Conservation (phyloP, 2,113 vertebrate species). For the Menura novaehollandiae region DNA sequence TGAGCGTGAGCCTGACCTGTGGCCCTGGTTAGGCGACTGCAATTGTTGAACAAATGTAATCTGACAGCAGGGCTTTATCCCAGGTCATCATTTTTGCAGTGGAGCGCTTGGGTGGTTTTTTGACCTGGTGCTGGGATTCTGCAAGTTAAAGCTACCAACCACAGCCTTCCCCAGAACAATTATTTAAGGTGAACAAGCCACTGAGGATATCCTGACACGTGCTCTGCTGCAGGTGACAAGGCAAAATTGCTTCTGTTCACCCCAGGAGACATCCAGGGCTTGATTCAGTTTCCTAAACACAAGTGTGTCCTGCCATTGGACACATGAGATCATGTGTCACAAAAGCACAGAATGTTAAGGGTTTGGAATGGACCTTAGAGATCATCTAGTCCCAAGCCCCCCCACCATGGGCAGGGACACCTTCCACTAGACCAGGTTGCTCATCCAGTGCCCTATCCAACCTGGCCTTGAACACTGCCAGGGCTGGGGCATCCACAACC, state of each 20-base stretch:
- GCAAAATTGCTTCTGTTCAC: background rate
- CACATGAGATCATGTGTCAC: background rate
- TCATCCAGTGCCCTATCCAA: background rate
- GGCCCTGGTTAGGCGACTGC: background rate
- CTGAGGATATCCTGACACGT: background rate
- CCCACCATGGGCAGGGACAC: background rate
- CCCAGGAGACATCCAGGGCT: background rate
- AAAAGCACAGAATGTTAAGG: background rate
- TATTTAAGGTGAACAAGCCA: background rate
- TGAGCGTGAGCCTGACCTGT: background rate
- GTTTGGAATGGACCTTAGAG: background rate
- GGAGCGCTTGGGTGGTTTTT: background rate
- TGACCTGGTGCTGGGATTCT: background rate
- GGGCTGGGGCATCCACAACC: background rate
- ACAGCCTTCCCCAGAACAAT: background rate
- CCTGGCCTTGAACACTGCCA: background rate
- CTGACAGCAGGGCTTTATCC: slow-evolving; percentile 10
- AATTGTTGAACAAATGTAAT: background rate
- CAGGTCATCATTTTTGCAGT: background rate
- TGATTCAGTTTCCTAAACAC: background rate
- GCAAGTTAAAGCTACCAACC: background rate
- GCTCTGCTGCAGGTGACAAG: background rate
- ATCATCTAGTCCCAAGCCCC: background rate
- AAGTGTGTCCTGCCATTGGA: fast-evolving
- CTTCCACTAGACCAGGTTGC: background rate